Percentiles rank a stretch among this genome's conserved stretches.
phyloP scores from a whole-genome alignment of 2,113 vertebrate genomes.

The Tupaia tana region DNA sequence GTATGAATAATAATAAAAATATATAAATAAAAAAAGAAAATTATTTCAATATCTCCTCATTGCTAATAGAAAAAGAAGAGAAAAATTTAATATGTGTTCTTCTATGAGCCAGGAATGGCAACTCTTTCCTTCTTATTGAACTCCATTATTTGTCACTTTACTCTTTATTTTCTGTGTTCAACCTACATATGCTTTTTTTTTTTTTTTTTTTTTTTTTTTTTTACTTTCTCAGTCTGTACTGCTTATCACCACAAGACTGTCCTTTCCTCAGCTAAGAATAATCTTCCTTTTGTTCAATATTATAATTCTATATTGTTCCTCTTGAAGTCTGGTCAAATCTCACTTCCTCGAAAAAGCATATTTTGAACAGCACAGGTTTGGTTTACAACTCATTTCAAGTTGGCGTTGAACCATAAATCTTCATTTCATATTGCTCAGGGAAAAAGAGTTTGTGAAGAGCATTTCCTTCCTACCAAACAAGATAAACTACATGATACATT shows the following conservation, averaged over 20 bases:
- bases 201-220: no score
- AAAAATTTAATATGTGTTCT: background rate
- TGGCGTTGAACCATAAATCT: background rate
- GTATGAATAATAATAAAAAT: no score
- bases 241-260: rapidly evolving
- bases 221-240: background rate
- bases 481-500: background rate
- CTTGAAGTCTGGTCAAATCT: background rate
- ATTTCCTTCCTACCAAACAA: background rate
- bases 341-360: background rate
- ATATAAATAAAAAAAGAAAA: background rate
- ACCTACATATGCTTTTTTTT: background rate
- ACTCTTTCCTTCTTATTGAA: background rate
- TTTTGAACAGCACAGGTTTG: background rate
- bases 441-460: background rate
- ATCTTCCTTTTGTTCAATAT: background rate
- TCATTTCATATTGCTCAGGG: background rate
- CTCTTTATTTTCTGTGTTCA: background rate
- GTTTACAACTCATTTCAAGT: background rate
- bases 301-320: background rate
- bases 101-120: background rate
- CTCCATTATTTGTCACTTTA: background rate
- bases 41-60: background rate
- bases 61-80: background rate
- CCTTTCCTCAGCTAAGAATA: background rate